phyloP scores from a whole-genome alignment of 2,113 vertebrate species.

The Myotis davidii region DNA sequence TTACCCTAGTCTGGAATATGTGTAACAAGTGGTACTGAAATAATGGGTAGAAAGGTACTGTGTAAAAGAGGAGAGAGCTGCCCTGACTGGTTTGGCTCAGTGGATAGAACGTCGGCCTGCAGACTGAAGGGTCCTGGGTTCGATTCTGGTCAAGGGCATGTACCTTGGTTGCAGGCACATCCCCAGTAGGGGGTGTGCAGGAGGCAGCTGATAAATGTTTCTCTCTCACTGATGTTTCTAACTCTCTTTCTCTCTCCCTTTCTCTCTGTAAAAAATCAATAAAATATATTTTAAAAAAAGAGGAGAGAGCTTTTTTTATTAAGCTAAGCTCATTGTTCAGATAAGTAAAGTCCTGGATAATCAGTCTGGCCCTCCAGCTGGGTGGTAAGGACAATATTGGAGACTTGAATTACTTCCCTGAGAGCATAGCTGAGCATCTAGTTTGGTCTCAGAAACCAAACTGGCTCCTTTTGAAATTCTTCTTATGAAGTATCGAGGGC shows the following conservation, averaged over 20 bases:
- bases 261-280: too few species aligned
- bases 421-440: background rate
- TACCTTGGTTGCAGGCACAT: too few species aligned
- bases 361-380: background rate
- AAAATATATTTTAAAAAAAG: background rate
- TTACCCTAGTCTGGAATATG: background rate
- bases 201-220: too few species aligned
- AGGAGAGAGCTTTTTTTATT: constrained; percentile 32
- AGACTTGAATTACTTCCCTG: background rate
- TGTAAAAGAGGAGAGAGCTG: background rate
- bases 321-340: constrained; percentile 16
- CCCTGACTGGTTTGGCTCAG: too few species aligned
- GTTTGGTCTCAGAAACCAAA: constrained; percentile 2
- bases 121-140: too few species aligned
- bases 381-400: background rate
- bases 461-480: background rate
- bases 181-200: too few species aligned
- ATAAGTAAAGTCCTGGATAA: constrained; percentile 18
- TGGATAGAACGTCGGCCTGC: too few species aligned
- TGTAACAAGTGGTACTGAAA: background rate
- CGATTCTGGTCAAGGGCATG: too few species aligned
- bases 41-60: background rate
- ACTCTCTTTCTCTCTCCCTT: too few species aligned
- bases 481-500: background rate
- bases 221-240: too few species aligned